Conservation (phyloP, 2,888 invertebrate species). For the Megastigmus dorsalis region DNA sequence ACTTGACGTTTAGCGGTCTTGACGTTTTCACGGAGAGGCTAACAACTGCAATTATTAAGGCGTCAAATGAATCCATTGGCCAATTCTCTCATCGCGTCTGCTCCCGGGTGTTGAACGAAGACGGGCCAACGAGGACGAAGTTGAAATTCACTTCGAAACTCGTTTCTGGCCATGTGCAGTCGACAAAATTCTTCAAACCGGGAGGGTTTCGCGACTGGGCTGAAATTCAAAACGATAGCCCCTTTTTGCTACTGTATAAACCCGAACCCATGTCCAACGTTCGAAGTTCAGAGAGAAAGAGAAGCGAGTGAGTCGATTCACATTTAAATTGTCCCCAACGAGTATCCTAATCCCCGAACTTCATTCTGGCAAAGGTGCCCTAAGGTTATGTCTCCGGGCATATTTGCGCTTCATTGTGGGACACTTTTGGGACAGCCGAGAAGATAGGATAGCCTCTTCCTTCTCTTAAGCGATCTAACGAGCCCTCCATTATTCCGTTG, state of each 20-base stretch:
- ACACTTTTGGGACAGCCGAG: neutral
- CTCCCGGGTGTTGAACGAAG: no score
- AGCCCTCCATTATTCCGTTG: conserved; percentile 17
- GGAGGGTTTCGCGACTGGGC: neutral
- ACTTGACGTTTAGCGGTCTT: conserved; percentile 38
- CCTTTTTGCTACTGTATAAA: no score
- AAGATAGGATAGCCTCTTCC: neutral
- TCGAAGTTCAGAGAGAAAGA: conserved; percentile 23
- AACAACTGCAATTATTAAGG: conserved; percentile 40
- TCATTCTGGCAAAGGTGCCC: neutral
- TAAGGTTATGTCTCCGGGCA: no score
- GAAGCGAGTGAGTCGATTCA: conserved; percentile 26
- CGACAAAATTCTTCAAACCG: conserved; percentile 34
- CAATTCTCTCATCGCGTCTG: conserved; percentile 2
- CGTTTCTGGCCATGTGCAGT: conserved; percentile 12
- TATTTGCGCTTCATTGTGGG: neutral
- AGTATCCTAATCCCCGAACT: conserved; percentile 9
- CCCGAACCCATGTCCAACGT: no score
- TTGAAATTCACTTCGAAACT: conserved; percentile 47
- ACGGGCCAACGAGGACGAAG: conserved; percentile 8
- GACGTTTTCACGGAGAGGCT: conserved; percentile 29
- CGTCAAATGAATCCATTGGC: conserved; percentile 9
- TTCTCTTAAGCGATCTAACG: neutral
- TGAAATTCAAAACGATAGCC: conserved; percentile 47
- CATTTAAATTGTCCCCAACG: conserved; percentile 36